phyloP scores from a whole-genome alignment of 2,888 invertebrate genomes.

The Latrodectus elegans region DNA sequence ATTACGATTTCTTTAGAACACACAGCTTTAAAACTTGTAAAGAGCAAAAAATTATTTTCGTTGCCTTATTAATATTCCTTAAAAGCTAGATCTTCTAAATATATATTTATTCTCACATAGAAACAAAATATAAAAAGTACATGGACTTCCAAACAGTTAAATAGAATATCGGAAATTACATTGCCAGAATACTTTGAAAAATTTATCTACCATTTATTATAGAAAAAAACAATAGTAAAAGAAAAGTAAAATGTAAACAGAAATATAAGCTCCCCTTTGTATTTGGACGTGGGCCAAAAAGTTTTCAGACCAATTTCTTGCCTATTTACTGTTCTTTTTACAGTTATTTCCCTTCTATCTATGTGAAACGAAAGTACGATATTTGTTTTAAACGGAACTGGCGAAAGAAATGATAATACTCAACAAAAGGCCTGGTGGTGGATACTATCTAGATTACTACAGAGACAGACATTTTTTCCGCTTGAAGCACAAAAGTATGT shows the following conservation, averaged over 20 bases:
- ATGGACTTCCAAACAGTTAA: too few relatives aligned
- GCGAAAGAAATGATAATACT: slow-evolving; percentile 35
- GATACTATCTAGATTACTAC: slow-evolving; percentile 14
- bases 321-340: slow-evolving; percentile 33
- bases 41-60: too few relatives aligned
- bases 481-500: not conserved
- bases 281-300: slow-evolving; percentile 40
- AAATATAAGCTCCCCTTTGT: slow-evolving; percentile 4
- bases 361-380: not conserved
- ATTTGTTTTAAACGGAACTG: slow-evolving; percentile 11
- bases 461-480: slow-evolving; percentile 23
- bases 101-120: too few relatives aligned
- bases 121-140: too few relatives aligned
- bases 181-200: not conserved
- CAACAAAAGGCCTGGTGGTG: slow-evolving; percentile 18
- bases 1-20: too few relatives aligned
- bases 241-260: slow-evolving; percentile 16
- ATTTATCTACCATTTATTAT: not conserved
- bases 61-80: too few relatives aligned
- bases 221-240: not conserved
- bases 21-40: too few relatives aligned
- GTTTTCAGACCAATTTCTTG: slow-evolving; percentile 50
- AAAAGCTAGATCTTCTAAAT: too few relatives aligned
- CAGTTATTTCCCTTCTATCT: slow-evolving; percentile 3
- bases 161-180: too few relatives aligned